Evolutionary conservation across 2,888 invertebrate species (phyloP), one percentile per base, ranked within the genome.

Genomic region (Drosophila imparisetae): DNA sequence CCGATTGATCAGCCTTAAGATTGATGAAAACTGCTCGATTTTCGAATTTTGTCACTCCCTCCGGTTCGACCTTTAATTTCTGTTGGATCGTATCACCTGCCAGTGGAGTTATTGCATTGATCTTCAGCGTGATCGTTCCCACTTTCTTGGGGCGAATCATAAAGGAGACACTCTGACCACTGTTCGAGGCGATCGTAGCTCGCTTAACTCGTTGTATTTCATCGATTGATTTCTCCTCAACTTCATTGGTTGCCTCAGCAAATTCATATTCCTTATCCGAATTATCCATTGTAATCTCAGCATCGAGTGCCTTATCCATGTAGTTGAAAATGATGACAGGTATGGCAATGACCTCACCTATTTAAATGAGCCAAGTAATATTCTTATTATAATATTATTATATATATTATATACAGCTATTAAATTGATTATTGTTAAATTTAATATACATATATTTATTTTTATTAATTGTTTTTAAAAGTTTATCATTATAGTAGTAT

Each of bases 281-380:
- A 92, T 97, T 97, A 84, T 97, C 97, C 91, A 99, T 94, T 0
- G 97, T 96, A 0, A 99, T 95, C 85, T 97, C 96, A 0, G 96
- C 97, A 18, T 94, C 94, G 0, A 96, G 94, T 76, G 97, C 96
- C 70, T 95, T 95, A 18, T 96, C 95, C 93, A 97, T 94, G 86
- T 98, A 97, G 92, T 98, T 99, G 92, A 97, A 97, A 11, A 99
- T 95, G 3, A 97, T 96, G 15, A 97, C 95, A 54, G 98, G 96
- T 61, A 98, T 95, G 0, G 98, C 96, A 63, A 99, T 94, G 11
- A 97, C 96, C 94, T 99, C 99, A 30, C 98, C 98, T 92, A 93
- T 18, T 58, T 3, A 4, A 27, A 48, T 24, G 8, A n/a, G 11
- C 10, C 21, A n/a, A 15, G 0, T 15, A 34, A 29, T 40, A 38